Base-by-base conservation (phyloP, 2,888 invertebrate genomes). In the Hypercompe scribonia region DNA sequence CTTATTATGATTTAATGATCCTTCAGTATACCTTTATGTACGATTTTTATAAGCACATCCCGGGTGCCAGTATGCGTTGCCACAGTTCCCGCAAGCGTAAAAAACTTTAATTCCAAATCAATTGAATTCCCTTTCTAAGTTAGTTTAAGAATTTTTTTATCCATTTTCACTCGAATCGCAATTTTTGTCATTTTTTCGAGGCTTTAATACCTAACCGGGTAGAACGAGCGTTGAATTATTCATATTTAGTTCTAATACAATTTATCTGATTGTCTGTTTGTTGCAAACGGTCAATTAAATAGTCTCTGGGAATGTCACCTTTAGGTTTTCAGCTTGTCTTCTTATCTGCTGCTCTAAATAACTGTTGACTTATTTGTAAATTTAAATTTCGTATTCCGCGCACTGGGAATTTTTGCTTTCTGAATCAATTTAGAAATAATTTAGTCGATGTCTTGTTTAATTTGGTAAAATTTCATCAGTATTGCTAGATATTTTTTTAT, bases 211-310 rank as follows among this genome's bases (percentile, higher is more conserved):
- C 84, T 84, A 87, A 84, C 85, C 86, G 84, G 80, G 81, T 74
- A 77, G 83, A 87, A 88, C 83, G 79, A 71, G 72, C 74, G 67
- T 77, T 85, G 90, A 90, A 90, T 90, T 82, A 90, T 90, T 90
- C 88, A 90, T 88, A 78, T 81, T n/a, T 70, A 75, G 65, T 78
- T 36, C 83, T 83, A 83, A 77, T 78, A 70, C 69, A 66, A 73
- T 66, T 73, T 75, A 79, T 75, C 77, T 76, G 78, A 69, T 67
- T 73, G 86, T 85, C 70, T 79, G 84, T 83, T 69, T 81, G 85
- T 86, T 58, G 54, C 71, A 65, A 72, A 74, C 54, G 70, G 70
- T 34, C 75, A 72, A 72, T 75, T 75, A 75, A 70, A 72, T 46
- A 75, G 67, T 72, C 68, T 64, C 65, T 28, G 66, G 28, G 69